Conservation (phyloP, 2,888 invertebrate genomes). For the Drosophila villosipedis region DNA sequence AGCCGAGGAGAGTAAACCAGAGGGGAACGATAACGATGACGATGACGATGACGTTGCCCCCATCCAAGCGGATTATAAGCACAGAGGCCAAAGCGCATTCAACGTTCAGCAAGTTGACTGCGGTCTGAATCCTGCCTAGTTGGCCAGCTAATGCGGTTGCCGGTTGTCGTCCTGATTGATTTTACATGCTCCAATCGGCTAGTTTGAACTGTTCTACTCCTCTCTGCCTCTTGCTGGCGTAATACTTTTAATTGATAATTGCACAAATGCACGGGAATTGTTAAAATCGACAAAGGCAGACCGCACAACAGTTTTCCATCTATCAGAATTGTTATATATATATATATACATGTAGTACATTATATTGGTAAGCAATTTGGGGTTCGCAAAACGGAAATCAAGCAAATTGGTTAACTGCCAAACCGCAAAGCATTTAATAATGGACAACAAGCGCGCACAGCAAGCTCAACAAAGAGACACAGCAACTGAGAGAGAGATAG, state of each 20-base stretch:
- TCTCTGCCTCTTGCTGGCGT: slow-evolving; percentile 7
- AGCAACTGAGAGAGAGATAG: background rate
- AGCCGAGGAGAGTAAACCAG: background rate
- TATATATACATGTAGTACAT: slow-evolving; percentile 9
- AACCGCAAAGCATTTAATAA: slow-evolving; percentile 80
- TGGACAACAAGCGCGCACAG: slow-evolving; percentile 34
- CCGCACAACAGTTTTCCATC: slow-evolving; percentile 73
- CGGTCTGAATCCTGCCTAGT: slow-evolving; percentile 54
- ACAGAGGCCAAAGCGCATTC: slow-evolving; percentile 44
- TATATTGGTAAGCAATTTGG: slow-evolving; percentile 10
- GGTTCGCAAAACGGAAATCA: slow-evolving; percentile 55
- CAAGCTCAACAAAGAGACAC: background rate
- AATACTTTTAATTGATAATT: slow-evolving; percentile 81
- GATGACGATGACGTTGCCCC: background rate
- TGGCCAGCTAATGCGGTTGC: slow-evolving; percentile 76
- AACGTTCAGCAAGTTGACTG: slow-evolving; percentile 68
- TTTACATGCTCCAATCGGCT: slow-evolving; percentile 59
- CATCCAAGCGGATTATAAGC: slow-evolving; percentile 44
- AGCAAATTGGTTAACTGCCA: slow-evolving; percentile 73
- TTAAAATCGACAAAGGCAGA: slow-evolving; percentile 45
- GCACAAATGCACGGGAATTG: slow-evolving; percentile 70
- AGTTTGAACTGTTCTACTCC: slow-evolving; percentile 35
- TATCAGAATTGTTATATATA: slow-evolving; percentile 48
- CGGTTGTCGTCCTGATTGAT: slow-evolving; percentile 64
- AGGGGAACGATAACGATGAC: background rate